Evolutionary conservation across 92 coral and sea anemone species (phyloP), one percentile per base, ranked within the genome.

Genomic region (Phymanthus crucifer): DNA sequence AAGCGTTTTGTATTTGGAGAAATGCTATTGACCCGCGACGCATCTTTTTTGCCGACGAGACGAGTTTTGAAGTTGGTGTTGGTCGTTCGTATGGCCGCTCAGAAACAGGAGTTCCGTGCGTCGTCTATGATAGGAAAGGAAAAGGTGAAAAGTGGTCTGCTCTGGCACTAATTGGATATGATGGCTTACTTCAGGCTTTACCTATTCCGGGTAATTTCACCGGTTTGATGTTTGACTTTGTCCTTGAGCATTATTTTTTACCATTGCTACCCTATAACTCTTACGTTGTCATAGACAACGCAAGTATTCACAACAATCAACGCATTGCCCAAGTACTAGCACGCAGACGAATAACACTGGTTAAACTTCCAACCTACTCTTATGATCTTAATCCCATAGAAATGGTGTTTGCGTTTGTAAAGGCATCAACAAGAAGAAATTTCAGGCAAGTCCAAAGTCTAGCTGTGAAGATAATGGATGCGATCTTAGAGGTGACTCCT

Each of bases 11-110:
- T 48, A 17, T 11, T 17, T 48, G 56, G 56, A 48, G 56, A 48
- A 48, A 3, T 17, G 16, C 56, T 48, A 21, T 48, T 48, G 56
- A 48, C 16, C 56, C 56, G 11, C 18, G 18, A 11, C 11, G 16
- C 56, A 21, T 73, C 18, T 73, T 40, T 35, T 73, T 73, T 73
- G 40, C 43, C 10, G 78, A 73, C 78, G 78, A 73, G 45, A 73
- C 78, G 34, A 0, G 24, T 18, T 37, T 73, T 23, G 43, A 73
- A 32, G 40, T 29, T 35, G 78, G 43, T 6, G 43, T 40, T 35
- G 78, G 38, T 29, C 66, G 78, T 32, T 3, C 3, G 16, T 11
- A 48, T 48, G 56, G 56, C 11, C 11, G 56, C 18, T 11, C 56
- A 48, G 56, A 73, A 34, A 40, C 78, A 19, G 78, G 78, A 54